phyloP scores from a whole-genome alignment of 2,113 vertebrate species.

The Mobula hypostoma region DNA sequence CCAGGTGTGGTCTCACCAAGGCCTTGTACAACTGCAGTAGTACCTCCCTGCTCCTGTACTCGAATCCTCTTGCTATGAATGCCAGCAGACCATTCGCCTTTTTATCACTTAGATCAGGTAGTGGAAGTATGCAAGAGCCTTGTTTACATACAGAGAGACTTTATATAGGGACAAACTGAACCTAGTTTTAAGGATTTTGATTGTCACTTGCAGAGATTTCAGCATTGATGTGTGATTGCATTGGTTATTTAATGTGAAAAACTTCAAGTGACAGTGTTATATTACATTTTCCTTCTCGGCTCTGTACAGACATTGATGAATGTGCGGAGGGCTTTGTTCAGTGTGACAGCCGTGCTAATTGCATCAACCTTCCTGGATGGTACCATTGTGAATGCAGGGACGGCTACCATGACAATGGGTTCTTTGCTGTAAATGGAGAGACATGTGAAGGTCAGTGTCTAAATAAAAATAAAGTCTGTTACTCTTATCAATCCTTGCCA shows the following conservation, averaged over 20 bases:
- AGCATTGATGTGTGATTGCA: neutral
- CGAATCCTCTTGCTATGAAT: too few species aligned
- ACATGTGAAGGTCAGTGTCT: constrained; percentile 85
- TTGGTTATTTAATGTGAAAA: neutral
- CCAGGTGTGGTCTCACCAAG: too few species aligned
- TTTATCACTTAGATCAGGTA: neutral
- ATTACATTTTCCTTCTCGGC: constrained; percentile 41
- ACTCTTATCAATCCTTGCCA: neutral
- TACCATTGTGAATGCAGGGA: constrained; percentile 97
- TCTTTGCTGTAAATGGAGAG: constrained; percentile 84
- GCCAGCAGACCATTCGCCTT: too few species aligned
- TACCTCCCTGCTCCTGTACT: too few species aligned
- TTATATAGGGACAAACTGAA: neutral
- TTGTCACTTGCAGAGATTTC: neutral
- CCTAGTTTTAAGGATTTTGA: neutral
- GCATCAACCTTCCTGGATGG: constrained; percentile 96
- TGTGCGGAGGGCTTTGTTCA: constrained; percentile 89
- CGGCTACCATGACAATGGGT: constrained; percentile 95
- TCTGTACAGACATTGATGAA: constrained; percentile 84
- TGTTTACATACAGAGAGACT: neutral
- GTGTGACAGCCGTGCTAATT: constrained; percentile 87
- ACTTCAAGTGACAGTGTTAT: constrained; percentile 14
- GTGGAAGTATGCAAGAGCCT: neutral
- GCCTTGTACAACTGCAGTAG: too few species aligned
- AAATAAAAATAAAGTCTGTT: neutral